Percentiles rank a stretch among this genome's conserved stretches.
Conservation (phyloP, 2,797 vertebrate genomes). For the Erethizon dorsatum region DNA sequence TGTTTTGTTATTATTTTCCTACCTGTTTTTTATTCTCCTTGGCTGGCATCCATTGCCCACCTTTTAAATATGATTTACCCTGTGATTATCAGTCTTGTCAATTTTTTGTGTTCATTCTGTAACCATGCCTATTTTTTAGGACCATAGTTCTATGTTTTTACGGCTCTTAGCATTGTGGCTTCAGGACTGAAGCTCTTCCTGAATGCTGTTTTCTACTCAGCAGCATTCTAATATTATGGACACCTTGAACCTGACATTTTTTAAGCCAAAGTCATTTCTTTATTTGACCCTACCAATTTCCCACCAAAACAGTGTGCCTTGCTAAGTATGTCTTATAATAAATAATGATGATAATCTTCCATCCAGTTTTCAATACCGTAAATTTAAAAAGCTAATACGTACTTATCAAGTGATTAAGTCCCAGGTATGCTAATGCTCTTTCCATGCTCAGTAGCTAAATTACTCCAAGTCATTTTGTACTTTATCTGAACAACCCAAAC, state of each 20-base stretch:
- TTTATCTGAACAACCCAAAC: background rate
- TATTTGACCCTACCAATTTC: background rate
- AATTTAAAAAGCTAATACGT: background rate
- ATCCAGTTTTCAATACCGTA: background rate
- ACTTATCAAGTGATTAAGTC: background rate
- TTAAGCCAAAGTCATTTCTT: conserved; percentile 28
- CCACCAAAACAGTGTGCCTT: background rate
- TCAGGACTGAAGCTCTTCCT: background rate
- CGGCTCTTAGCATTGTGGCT: background rate
- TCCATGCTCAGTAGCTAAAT: background rate
- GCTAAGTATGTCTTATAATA: background rate
- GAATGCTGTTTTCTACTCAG: background rate
- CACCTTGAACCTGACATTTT: background rate
- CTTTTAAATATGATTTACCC: background rate
- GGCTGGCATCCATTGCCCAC: background rate
- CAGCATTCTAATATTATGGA: background rate
- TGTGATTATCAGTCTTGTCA: background rate
- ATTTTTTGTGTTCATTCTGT: background rate
- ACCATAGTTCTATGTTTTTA: background rate
- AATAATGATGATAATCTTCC: background rate
- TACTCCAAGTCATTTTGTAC: background rate
- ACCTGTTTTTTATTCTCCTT: background rate
- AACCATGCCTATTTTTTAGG: background rate
- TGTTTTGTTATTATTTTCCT: background rate
- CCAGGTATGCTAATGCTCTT: background rate